Evolutionary conservation across 2,113 vertebrate genomes (phyloP).

Genomic region (Balaenoptera acutorostrata): DNA sequence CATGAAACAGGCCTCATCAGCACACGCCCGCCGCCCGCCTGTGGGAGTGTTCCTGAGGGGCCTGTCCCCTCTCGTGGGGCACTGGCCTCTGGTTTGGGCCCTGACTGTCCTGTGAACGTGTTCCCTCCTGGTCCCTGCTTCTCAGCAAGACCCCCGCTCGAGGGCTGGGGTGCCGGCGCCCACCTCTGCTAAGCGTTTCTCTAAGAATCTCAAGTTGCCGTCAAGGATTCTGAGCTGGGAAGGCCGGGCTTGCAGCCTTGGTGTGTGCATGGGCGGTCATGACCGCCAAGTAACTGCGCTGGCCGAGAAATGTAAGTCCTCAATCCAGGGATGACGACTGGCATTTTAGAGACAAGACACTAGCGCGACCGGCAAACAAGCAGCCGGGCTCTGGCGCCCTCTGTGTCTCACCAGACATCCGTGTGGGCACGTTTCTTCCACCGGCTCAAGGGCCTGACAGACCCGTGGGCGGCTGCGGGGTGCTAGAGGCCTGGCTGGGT

Average conservation of each 20-base stretch:
- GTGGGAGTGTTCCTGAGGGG: accelerated
- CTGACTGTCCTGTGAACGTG: accelerated
- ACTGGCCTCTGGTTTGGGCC: accelerated
- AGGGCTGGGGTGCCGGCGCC: accelerated
- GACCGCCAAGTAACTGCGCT: background rate
- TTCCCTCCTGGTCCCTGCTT: background rate
- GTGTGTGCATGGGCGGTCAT: accelerated
- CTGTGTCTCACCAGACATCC: accelerated
- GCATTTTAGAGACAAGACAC: accelerated
- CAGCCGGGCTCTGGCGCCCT: too few relatives aligned
- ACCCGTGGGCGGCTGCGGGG: accelerated
- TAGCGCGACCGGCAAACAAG: accelerated
- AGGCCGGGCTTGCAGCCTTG: accelerated
- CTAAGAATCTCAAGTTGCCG: background rate
- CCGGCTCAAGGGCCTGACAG: accelerated
- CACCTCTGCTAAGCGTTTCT: background rate
- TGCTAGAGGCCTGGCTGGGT: background rate
- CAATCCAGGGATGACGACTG: accelerated
- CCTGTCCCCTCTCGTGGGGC: accelerated
- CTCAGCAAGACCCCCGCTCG: accelerated
- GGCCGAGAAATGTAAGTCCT: background rate
- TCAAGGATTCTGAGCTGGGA: accelerated
- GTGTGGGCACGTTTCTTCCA: accelerated
- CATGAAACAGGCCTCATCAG: accelerated
- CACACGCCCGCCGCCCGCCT: accelerated